A percentile compares a stretch with the other conserved stretches of the same genome.
Evolutionary conservation across 1,140 invertebrate genomes (phyloP).

Genomic region (Antheraea pernyi): DNA sequence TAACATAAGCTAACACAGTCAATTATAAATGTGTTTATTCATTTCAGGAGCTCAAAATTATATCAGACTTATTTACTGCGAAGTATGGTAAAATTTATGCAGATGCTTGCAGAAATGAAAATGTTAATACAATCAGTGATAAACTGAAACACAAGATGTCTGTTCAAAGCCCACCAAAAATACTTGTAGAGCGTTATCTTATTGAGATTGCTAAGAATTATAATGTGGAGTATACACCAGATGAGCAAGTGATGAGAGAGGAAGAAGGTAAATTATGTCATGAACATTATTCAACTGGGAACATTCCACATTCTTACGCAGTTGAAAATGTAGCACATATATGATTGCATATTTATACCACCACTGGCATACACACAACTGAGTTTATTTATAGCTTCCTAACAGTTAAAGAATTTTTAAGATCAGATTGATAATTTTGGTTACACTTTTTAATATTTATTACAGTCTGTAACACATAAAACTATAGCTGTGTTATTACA

Average conservation of each 20-base stretch:
- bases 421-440: too few species aligned
- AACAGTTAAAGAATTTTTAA: too few species aligned
- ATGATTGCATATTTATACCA: too few species aligned
- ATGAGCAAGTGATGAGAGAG: constrained; percentile 94
- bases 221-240: constrained; percentile 94
- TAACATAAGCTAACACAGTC: neutral
- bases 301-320: neutral
- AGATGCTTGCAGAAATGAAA: constrained; percentile 90
- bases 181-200: constrained; percentile 97
- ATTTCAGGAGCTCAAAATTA: constrained; percentile 91
- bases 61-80: constrained; percentile 92
- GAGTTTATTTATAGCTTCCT: too few species aligned
- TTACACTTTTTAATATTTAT: too few species aligned
- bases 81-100: constrained; percentile 98
- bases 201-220: constrained; percentile 98
- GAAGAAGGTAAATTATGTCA: constrained; percentile 78
- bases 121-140: constrained; percentile 90
- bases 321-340: too few species aligned
- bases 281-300: neutral
- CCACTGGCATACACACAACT: too few species aligned
- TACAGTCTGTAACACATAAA: too few species aligned
- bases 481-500: too few species aligned
- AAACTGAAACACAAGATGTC: constrained; percentile 98
- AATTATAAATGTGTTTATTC: constrained; percentile 10
- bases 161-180: constrained; percentile 96